Evolutionary conservation across 2,888 invertebrate species (phyloP).

Genomic region (Calameuta pallipes): DNA sequence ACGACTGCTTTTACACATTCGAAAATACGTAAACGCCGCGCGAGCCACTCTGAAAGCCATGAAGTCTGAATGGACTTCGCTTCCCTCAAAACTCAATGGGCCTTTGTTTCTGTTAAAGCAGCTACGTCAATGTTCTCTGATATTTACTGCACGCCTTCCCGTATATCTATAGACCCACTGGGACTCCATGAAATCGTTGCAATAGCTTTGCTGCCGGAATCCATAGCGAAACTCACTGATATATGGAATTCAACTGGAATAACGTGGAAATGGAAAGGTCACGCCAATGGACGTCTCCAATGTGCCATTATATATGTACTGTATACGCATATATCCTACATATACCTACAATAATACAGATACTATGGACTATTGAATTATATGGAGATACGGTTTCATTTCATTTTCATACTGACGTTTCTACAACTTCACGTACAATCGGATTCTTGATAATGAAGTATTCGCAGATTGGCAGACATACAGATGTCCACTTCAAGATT

Average conservation of each 20-base stretch:
- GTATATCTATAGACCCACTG: background rate
- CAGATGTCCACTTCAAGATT: background rate
- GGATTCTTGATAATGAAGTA: background rate
- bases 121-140: background rate
- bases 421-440: background rate
- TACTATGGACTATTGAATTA: background rate
- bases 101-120: slow-evolving; percentile 23
- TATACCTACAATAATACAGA: background rate
- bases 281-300: background rate
- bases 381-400: background rate
- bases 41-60: background rate
- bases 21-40: too few relatives aligned
- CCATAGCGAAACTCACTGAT: background rate
- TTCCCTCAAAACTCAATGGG: slow-evolving; percentile 22
- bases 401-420: background rate
- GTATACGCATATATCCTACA: too few relatives aligned
- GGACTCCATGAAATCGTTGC: slow-evolving; percentile 25
- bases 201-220: slow-evolving; percentile 12
- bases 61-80: slow-evolving; percentile 19
- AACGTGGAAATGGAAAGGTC: background rate
- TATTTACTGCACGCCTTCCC: too few relatives aligned
- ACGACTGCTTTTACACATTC: background rate
- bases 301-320: background rate
- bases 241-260: background rate
- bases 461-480: background rate